Evolutionary conservation across 2,888 invertebrate species (phyloP), one percentile per base, ranked within the genome.

Genomic region (Odontothrips loti): DNA sequence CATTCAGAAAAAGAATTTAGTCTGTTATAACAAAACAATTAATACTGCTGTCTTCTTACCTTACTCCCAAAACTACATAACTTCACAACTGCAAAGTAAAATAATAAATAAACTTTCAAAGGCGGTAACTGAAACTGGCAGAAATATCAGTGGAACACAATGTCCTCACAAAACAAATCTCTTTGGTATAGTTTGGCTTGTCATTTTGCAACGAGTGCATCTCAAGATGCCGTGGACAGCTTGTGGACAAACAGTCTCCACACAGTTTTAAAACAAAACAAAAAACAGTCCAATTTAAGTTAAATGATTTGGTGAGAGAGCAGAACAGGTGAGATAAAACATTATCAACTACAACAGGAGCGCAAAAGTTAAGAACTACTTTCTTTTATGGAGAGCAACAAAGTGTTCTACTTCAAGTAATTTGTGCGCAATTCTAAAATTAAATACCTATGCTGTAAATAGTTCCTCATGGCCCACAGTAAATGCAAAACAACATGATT

Each of bases 91-190:
- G 12, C 20, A 58, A 58, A 58, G 58, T 58, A 58, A 9, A 58
- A 20, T 20, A 75, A 75, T 75, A 75, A 75, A 75, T 75, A 75
- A 75, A 75, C 68, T 75, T 43, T 75, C 27, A 75, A 75, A 23
- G 68, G 27, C 8, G 68, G 68, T 75, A 75, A 75, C 68, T 75
- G 68, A 75, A 75, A 75, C 68, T 75, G 68, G 68, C 68, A 75
- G 68, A 27, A 27, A 27, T 75, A 75, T 75, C 68, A 75, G 68
- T 75, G 23, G 68, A 75, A 75, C 27, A 75, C 68, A 75, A 75
- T 75, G 27, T 75, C 23, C 68, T 75, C 68, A 75, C 12, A 27
- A 75, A 75, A 27, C 12, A 75, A 75, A 27, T 75, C 68, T 75
- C 68, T 75, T 75, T 75, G 68, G 68, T 75, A 75, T 75, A 75